Evolutionary conservation across 2,113 vertebrate species (phyloP).

Genomic region (Steatornis caripensis): DNA sequence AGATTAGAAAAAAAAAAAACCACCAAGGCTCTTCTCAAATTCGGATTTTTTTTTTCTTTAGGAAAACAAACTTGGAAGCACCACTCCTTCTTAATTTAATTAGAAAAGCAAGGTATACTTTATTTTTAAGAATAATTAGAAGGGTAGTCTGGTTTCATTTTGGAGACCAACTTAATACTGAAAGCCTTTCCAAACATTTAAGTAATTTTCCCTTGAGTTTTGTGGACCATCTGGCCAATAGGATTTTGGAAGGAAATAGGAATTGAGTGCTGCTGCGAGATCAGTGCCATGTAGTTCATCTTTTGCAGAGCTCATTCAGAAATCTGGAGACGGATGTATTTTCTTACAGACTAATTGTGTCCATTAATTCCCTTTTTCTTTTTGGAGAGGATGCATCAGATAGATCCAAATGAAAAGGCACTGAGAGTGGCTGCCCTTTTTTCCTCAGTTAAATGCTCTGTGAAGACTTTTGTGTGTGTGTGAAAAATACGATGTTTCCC

Average conservation of each 20-base stretch:
- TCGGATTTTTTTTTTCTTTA: not conserved
- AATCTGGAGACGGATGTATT: not conserved
- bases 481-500: not conserved
- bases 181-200: not conserved
- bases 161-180: not conserved
- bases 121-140: not conserved
- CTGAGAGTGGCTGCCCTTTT: not conserved
- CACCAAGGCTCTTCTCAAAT: not conserved
- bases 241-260: constrained; percentile 28
- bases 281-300: constrained; percentile 15
- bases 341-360: constrained; percentile 9
- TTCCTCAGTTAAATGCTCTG: not conserved
- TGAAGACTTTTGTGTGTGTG: not conserved
- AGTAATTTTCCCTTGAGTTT: constrained; percentile 27
- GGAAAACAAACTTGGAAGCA: not conserved
- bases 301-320: constrained; percentile 17
- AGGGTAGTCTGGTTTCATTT: constrained; percentile 20
- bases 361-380: constrained; percentile 5
- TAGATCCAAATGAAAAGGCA: not conserved
- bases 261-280: constrained; percentile 2
- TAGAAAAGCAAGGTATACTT: not conserved
- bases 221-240: constrained; percentile 35
- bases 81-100: not conserved
- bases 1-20: not conserved
- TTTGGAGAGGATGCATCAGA: not conserved